Conservation (phyloP, 2,113 vertebrate species). For the Nettapus auritus region DNA sequence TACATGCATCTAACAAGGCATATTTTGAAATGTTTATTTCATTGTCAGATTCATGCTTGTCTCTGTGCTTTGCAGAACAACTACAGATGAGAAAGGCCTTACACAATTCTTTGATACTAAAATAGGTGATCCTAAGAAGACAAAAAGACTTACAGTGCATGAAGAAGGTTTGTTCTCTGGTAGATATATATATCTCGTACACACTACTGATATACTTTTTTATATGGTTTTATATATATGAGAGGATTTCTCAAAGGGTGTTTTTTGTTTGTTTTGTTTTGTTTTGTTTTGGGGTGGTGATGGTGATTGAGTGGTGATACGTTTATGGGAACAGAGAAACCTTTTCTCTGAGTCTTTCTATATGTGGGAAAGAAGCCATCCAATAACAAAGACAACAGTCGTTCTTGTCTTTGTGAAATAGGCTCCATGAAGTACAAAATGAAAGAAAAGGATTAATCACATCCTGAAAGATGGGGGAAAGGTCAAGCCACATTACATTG, state of each 20-base stretch:
- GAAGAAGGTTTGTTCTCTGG: not conserved
- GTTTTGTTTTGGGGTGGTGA: not conserved
- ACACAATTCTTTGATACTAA: not conserved
- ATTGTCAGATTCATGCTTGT: not conserved
- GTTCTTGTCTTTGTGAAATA: not conserved
- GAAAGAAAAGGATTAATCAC: not conserved
- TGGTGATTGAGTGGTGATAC: not conserved
- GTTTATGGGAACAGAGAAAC: not conserved
- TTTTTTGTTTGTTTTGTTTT: not conserved
- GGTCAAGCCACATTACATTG: not conserved
- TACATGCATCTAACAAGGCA: not conserved
- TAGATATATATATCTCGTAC: not conserved
- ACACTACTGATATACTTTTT: not conserved
- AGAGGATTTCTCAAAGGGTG: not conserved
- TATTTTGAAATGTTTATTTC: not conserved
- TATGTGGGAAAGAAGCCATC: not conserved
- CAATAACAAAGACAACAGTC: not conserved
- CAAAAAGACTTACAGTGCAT: not conserved
- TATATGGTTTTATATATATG: not conserved
- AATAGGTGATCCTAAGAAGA: not conserved
- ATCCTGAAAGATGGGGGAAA: not conserved
- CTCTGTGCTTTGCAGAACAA: not conserved
- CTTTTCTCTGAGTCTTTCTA: not conserved
- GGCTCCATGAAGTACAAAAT: not conserved
- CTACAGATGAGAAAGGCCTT: not conserved